These are phyloP conservation scores for Karalla daura DNA, from an alignment of 2,797 vertebrate genomes.

Conservation along the genomic window DNA sequence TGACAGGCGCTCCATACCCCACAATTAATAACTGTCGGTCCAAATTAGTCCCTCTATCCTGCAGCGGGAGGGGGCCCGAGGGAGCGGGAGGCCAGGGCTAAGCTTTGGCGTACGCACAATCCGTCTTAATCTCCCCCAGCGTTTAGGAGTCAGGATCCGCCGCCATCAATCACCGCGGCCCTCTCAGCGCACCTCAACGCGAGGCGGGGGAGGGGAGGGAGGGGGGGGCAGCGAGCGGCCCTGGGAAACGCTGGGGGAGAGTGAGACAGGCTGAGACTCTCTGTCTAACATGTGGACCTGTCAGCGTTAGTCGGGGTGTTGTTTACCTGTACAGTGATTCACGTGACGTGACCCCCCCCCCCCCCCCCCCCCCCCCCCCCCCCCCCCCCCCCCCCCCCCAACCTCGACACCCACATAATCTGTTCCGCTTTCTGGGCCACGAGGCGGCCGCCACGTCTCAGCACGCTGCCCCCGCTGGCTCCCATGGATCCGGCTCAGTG, in stretches of 20 bases:
- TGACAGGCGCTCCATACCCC: conserved; percentile 53
- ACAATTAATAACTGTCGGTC: conserved; percentile 72
- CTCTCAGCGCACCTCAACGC: conserved; percentile 24
- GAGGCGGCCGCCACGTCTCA: conserved; percentile 32
- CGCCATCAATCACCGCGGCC: conserved; percentile 68
- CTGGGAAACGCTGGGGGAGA: conserved; percentile 35
- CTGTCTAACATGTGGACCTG: conserved; percentile 11
- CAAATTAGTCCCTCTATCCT: conserved; percentile 67
- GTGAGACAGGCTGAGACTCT: too few relatives aligned
- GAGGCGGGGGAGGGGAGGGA: conserved; percentile 44
- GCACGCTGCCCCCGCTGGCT: conserved; percentile 30
- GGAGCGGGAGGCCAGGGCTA: conserved; percentile 51
- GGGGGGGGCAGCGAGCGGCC: conserved; percentile 25
- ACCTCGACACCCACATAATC: conserved; percentile 49
- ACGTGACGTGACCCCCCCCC: conserved; percentile 23
- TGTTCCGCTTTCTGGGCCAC: conserved; percentile 48
- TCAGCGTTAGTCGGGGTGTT: conserved; percentile 22
- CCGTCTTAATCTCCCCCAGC: conserved; percentile 71
- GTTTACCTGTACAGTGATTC: conserved; percentile 46
- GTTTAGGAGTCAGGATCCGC: conserved; percentile 66
- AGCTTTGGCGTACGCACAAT: conserved; percentile 61
- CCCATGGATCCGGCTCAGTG: conserved; percentile 43
- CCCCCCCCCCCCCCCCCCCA: conserved; percentile 22
- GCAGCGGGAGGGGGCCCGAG: conserved; percentile 41
- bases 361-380: too few relatives aligned